Percentiles rank a stretch among this genome's conserved stretches.
Evolutionary conservation across 2,888 invertebrate species (phyloP).

Genomic region (Cerceris ruficornis): DNA sequence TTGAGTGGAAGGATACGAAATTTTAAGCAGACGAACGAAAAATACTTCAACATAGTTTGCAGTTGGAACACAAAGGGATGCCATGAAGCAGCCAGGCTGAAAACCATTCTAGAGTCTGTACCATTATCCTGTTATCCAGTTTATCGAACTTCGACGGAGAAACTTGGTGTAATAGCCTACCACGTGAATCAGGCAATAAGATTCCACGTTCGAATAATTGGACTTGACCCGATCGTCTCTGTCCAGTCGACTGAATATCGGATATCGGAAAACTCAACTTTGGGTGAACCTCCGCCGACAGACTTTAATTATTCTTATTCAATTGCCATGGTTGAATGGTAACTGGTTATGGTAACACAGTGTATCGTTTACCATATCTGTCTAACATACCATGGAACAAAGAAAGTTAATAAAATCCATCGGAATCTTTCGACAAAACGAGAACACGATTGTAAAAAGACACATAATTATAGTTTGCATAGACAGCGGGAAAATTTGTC

Average conservation of each 20-base stretch:
- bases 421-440: too few relatives aligned
- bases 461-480: too few relatives aligned
- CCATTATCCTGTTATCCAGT: constrained; percentile 38
- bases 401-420: too few relatives aligned
- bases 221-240: constrained; percentile 24
- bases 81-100: constrained; percentile 8
- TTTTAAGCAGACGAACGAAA: too few relatives aligned
- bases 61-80: background rate
- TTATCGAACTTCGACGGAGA: constrained; percentile 37
- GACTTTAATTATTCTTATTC: constrained; percentile 32
- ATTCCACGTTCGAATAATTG: constrained; percentile 28
- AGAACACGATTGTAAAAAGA: too few relatives aligned
- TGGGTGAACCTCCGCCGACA: background rate
- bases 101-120: constrained; percentile 15
- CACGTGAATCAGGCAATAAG: constrained; percentile 17
- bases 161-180: constrained; percentile 28
- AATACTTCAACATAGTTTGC: too few relatives aligned
- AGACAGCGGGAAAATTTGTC: too few relatives aligned
- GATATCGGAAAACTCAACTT: constrained; percentile 30
- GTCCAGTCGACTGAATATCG: constrained; percentile 20
- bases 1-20: too few relatives aligned
- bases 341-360: background rate
- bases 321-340: background rate
- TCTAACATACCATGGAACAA: too few relatives aligned
- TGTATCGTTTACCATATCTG: too few relatives aligned